Evolutionary conservation across 2,888 invertebrate genomes (phyloP), one percentile per base, ranked within the genome.

Genomic region (Eupeodes latifasciatus): DNA sequence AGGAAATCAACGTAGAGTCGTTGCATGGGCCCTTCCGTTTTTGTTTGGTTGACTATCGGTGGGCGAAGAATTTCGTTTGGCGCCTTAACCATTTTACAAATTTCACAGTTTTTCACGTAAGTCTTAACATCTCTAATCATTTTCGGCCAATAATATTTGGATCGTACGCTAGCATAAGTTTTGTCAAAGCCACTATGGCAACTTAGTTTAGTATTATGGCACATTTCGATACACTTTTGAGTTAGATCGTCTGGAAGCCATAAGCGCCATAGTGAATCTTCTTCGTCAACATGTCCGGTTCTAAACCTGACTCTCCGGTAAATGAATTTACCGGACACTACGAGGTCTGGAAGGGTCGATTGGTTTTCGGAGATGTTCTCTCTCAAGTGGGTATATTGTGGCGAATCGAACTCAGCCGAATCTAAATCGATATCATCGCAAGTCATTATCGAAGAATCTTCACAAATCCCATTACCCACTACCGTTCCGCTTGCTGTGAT

Each of bases 161-260:
- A 27, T 27, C 16, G 16, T n/a, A 64, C 44, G 6, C 36, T 36
- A n/a, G 57, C 61, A 9, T 61, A 36, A 12, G 61, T 61, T 36
- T 61, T 61, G 1, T 61, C 61, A n/a, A 61, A 61, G n/a, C 61
- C 61, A 61, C 61, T 36, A 36, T 36, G 61, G 61, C 61, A 44
- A 44, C 62, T 44, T 44, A 40, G 11, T 36, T 64, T 64, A 14
- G 59, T 59, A 6, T 19, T 55, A 9, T 55, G 53, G 10, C 49
- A 49, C 27, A 16, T 19, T 27, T 57, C 57, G 6, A 27, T 57
- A 27, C 19, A 53, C 5, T 7, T 16, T 7, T n/a, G 57, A 10
- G 49, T 49, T 12, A 49, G 49, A n/a, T 49, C 14, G 5, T 49
- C 14, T 11, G 49, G 49, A 12, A 49, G 49, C 49, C 49, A 49